Evolutionary conservation across 2,113 vertebrate genomes (phyloP).

Genomic region (Colius striatus): DNA sequence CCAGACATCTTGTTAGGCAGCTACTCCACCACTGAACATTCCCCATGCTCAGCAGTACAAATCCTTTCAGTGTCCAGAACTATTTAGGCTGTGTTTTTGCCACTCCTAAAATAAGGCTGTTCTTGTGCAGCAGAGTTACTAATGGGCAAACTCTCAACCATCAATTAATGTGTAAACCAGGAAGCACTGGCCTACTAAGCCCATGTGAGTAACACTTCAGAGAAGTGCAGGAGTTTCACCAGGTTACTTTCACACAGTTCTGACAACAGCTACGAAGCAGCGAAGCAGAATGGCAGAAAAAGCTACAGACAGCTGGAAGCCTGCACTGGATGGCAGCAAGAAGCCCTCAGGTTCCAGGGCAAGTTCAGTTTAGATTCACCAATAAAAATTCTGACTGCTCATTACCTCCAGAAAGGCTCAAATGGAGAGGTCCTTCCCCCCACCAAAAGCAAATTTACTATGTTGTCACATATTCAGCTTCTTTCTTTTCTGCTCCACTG

Average conservation of each 20-base stretch:
- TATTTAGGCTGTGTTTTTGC: background rate
- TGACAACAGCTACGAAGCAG: conserved; percentile 49
- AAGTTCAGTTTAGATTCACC: background rate
- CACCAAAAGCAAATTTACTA: background rate
- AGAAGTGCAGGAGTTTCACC: background rate
- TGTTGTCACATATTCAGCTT: conserved; percentile 40
- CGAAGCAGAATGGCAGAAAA: conserved; percentile 40
- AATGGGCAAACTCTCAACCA: background rate
- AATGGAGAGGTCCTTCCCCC: background rate
- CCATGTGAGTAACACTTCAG: background rate
- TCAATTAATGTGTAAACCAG: background rate
- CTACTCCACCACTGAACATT: background rate
- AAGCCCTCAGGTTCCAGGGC: background rate
- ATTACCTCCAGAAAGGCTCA: background rate
- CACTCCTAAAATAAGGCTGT: background rate
- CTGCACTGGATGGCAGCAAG: background rate
- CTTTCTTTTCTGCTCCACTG: conserved; percentile 37
- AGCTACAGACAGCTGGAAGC: background rate
- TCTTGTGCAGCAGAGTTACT: background rate
- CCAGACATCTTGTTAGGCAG: background rate
- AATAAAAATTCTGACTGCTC: background rate
- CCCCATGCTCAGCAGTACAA: background rate
- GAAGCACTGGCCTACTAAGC: background rate
- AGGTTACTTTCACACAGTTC: background rate
- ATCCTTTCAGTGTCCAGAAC: background rate